Base-by-base conservation (phyloP, 2,888 invertebrate species). In the Noctua fimbriata region DNA sequence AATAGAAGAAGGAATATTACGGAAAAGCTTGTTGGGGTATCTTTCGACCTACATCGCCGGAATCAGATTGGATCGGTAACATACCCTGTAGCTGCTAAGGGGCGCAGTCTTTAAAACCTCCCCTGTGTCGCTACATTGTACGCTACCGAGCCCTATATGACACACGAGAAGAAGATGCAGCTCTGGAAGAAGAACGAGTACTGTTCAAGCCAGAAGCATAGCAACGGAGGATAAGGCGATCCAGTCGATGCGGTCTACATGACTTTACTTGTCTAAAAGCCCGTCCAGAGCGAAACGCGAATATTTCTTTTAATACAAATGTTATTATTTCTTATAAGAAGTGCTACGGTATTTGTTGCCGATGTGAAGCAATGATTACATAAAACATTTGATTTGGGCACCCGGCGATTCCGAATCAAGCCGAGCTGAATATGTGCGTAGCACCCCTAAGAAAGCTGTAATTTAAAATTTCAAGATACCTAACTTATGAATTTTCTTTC, bases 31-130 rank as follows among this genome's bases (percentile, higher is more conserved):
- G 24, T 32, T 32, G 28, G 32, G n/a, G 49, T 12, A n/a, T 36
- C 4, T 18, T 36, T 36, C 18, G 44, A 69, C 58, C n/a, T 18
- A 28, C 47, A 44, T 67, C 77, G 84, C 58, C 78, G 72, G 47
- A 67, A n/a, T 58, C 69, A 73, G 47, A 81, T 28, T 63, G 92
- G 93, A 90, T 89, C 90, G 91, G 94, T 89, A 90, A 94, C 93
- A 90, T 83, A 95, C 97, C 97, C 97, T 97, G 97, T 97, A 97
- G 97, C 96, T 96, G 96, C 96, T 96, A 95, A 96, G 96, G 96
- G 97, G 96, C 96, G 96, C 90, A 90, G 94, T 93, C 73, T 67
- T 66, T 82, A 78, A 52, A 86, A 89, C 93, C 95, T 89, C 96
- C 94, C 94, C 95, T 96, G 83, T 83, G 95, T 93, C 83, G 93